Base-by-base conservation (phyloP, 2,113 vertebrate species). In the Pithys albifrons region DNA sequence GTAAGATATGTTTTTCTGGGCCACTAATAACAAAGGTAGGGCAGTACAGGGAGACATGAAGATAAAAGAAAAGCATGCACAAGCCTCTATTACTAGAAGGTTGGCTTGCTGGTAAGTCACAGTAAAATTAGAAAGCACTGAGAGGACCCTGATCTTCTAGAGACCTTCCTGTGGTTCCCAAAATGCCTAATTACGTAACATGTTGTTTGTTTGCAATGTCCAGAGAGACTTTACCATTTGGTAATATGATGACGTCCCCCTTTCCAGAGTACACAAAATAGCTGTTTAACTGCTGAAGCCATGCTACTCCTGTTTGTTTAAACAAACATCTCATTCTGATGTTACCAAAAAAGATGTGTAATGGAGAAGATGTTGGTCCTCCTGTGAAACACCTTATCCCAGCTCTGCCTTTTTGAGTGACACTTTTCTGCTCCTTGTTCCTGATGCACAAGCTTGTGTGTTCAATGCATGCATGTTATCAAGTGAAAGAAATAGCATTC, bases 181-280 rank as follows among this genome's bases (percentile, higher is more conserved):
- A 58, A 71, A 87, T 69, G 81, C 78, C 75, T 51, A 41, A 24
- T 96, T 97, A 93, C 2, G 2, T 95, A 95, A 95, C 39, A 1
- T 66, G 49, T 92, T 96, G 58, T 91, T 96, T 91, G 61, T 86
- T 92, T 86, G 71, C 57, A 12, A 65, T 5, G 2, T 71, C 94
- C 72, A 64, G 46, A 81, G 89, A 95, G 69, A 57, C 57, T 55
- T 93, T 41, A 67, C 59, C 41, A 5, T 94, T 93, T 69, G 89
- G 91, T 61, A 91, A 54, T 92, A 37, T 90, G 81, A 94, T 95
- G 85, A 75, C 70, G 62, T 79, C 17, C 71, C 86, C 73, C 82
- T 88, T 89, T 71, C 84, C 74, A 77, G 78, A 51, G 27, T 31
- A 51, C 58, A 65, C 25, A 17, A 35, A 88, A 58, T 6, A 84